These are phyloP conservation scores for Sebastes steindachneri DNA, from an alignment of 2,797 vertebrate genomes.

Conservation along the genomic window DNA sequence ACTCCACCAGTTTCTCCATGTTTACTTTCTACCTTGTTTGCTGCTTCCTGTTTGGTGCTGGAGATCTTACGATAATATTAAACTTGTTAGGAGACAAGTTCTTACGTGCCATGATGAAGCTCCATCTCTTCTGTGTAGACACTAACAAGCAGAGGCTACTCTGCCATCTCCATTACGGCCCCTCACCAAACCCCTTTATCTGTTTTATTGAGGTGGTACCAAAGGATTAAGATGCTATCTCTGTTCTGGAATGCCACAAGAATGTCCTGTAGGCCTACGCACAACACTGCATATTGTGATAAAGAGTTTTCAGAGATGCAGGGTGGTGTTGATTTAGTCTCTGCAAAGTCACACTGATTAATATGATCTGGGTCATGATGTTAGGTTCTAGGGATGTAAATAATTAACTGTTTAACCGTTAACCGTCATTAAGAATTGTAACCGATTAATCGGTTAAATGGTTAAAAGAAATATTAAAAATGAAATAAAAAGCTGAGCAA, in stretches of 20 bases:
- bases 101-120: too few relatives aligned
- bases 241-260: constrained; percentile 52
- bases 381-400: neutral
- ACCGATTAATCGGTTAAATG: too few relatives aligned
- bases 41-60: too few relatives aligned
- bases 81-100: too few relatives aligned
- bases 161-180: constrained; percentile 30
- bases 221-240: constrained; percentile 71
- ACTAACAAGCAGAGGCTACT: neutral
- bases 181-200: constrained; percentile 39
- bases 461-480: too few relatives aligned
- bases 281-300: neutral
- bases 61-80: too few relatives aligned
- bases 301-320: neutral
- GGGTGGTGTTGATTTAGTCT: neutral
- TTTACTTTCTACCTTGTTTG: too few relatives aligned
- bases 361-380: neutral
- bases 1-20: too few relatives aligned
- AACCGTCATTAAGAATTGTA: too few relatives aligned
- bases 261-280: constrained; percentile 22
- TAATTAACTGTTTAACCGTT: too few relatives aligned
- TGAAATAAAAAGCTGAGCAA: too few relatives aligned
- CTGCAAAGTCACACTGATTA: neutral
- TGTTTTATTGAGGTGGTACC: constrained; percentile 41
- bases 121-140: too few relatives aligned